Evolutionary conservation across 2,113 vertebrate genomes (phyloP), one percentile per base, ranked within the genome.

Genomic region (Sinocyclocheilus anophthalmus): DNA sequence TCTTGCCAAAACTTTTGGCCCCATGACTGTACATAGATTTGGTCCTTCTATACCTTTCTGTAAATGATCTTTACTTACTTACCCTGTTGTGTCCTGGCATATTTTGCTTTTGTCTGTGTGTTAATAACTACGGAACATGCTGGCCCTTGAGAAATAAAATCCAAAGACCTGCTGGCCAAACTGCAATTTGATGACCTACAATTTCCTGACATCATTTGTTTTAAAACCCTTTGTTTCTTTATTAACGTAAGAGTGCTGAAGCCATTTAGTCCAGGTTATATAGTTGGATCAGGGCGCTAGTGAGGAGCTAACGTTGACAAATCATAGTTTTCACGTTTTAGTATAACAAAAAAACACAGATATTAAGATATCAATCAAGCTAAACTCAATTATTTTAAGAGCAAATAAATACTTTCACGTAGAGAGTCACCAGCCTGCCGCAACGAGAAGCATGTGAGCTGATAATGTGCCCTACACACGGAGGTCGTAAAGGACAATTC

Each of bases 31-130:
- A 33, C 30, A 33, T 33, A 26, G 26, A 26, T 26, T 26, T 26
- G 26, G 26, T 26, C 26, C 26, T 26, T 26, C 26, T 26, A 26
- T 26, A 26, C 26, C 26, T 26, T 26, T 26, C 26, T 26, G 26
- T 26, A 14, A 14, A 26, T 76, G 7, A 77, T 3, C 55, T 85
- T 85, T n/a, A n/a, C n/a, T n/a, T n/a, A n/a, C n/a, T n/a, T n/a
- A n/a, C 88, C 89, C 89, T 85, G 85, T 59, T 53, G 69, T 14
- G n/a, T 76, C 83, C 75, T 87, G 75, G 55, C 20, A 72, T 88
- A 87, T 5, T 24, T 72, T 7, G 76, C 83, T 12, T 26, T 26
- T 26, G 26, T 26, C 1, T 1, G 26, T 84, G 79, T 30, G 79
- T 45, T 12, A 76, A 37, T 76, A 61, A 26, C 26, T 26, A 26